phyloP scores from a whole-genome alignment of 2,113 vertebrate genomes.

The Diphyllodes magnificus region DNA sequence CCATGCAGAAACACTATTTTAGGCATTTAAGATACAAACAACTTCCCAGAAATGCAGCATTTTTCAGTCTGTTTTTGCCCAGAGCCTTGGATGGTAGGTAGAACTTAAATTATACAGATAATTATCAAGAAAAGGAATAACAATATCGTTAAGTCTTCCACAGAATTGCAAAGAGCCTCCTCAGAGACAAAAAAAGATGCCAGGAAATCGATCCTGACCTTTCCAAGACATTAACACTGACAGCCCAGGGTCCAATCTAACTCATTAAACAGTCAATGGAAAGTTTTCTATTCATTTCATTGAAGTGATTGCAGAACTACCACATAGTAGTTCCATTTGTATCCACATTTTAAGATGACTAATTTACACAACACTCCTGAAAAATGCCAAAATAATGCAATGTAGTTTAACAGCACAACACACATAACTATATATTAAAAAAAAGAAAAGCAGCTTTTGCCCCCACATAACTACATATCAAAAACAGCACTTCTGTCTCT shows the following conservation, averaged over 20 bases:
- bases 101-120: not conserved
- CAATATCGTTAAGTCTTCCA: not conserved
- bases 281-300: constrained; percentile 29
- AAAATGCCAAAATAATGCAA: not conserved
- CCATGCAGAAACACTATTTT: not conserved
- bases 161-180: not conserved
- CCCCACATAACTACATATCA: not conserved
- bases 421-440: not conserved
- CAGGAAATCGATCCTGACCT: constrained; percentile 36
- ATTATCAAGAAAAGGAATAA: not conserved
- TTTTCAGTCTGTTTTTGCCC: not conserved
- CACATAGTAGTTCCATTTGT: not conserved
- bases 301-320: not conserved
- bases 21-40: not conserved
- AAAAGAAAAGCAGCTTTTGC: not conserved
- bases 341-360: not conserved
- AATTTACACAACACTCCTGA: not conserved
- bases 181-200: constrained; percentile 1
- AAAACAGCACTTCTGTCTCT: not conserved
- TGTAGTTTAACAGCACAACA: not conserved
- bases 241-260: not conserved
- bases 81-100: not conserved
- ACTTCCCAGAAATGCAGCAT: not conserved
- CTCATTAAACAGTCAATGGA: constrained; percentile 7
- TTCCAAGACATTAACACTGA: not conserved